Conservation (phyloP, 2,888 invertebrate genomes). For the Deilephila porcellus region DNA sequence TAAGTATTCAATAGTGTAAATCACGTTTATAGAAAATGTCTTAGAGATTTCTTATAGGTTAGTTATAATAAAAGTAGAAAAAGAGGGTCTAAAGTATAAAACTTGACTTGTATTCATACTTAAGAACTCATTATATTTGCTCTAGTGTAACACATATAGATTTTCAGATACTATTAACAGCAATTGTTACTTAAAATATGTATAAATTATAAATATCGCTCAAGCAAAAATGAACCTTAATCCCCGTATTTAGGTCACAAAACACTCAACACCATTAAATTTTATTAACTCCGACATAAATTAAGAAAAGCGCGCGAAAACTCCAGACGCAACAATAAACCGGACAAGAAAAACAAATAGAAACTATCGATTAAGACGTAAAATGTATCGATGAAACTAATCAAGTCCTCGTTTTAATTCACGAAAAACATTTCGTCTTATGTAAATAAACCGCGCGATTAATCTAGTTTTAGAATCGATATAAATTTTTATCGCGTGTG, state of each 20-base stretch:
- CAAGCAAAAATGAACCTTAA: background rate
- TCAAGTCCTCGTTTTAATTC: conserved; percentile 57
- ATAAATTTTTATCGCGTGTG: conserved; percentile 44
- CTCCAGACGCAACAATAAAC: conserved; percentile 33
- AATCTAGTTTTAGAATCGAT: conserved; percentile 53
- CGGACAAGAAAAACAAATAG: conserved; percentile 43
- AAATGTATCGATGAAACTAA: conserved; percentile 58
- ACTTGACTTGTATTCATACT: too few relatives aligned
- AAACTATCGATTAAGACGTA: conserved; percentile 61
- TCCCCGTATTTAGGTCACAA: background rate
- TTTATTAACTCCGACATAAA: conserved; percentile 2
- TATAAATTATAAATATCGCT: background rate
- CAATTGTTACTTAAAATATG: too few relatives aligned
- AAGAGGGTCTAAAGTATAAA: too few relatives aligned
- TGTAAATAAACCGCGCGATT: conserved; percentile 56
- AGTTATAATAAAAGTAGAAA: too few relatives aligned
- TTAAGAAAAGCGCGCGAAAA: conserved; percentile 27
- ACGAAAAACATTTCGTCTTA: conserved; percentile 53
- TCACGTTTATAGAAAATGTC: too few relatives aligned
- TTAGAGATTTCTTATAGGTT: too few relatives aligned
- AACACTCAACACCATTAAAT: background rate
- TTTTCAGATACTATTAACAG: too few relatives aligned
- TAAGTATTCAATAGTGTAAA: too few relatives aligned
- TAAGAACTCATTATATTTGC: too few relatives aligned
- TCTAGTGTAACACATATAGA: too few relatives aligned